Evolutionary conservation across 2,797 vertebrate genomes (phyloP), one percentile per base, ranked within the genome.

Genomic region (Merluccius polli): DNA sequence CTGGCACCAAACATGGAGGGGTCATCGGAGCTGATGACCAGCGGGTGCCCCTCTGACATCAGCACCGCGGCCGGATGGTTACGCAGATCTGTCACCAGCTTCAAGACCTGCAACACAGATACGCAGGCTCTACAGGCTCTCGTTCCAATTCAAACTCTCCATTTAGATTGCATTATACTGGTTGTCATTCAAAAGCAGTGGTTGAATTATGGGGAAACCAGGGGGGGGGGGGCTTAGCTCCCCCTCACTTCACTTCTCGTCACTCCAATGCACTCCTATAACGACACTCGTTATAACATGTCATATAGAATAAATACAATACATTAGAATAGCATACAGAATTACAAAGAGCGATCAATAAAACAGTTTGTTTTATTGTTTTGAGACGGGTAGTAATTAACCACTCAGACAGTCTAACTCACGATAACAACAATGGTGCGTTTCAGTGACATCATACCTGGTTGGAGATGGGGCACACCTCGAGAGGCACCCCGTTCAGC

Each of bases 381-480:
- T n/a, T n/a, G n/a, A n/a, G n/a, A n/a, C n/a, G n/a, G n/a, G n/a
- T n/a, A n/a, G n/a, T n/a, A n/a, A n/a, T n/a, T n/a, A n/a, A n/a
- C n/a, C n/a, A n/a, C n/a, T n/a, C n/a, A n/a, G n/a, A n/a, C n/a
- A n/a, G n/a, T n/a, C n/a, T n/a, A n/a, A n/a, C n/a, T n/a, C n/a
- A n/a, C n/a, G 3, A 69, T 4, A 0, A 73, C 0, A 16, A 24
- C 2, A 41, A 44, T 11, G 0, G 0, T 72, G 10, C 70, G 0
- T 38, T 75, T 32, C 7, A 70, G 18, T 65, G 16, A 18, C 24
- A 77, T 10, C 59, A 41, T 83, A 94, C 97, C 96, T 98, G 97
- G 86, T 98, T 99, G 85, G 97, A 99, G 86, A 98, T 93, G 59
- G 97, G 97, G 74, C 97, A 98, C 78, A 98, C 92, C 86, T 98